Base-by-base conservation (phyloP, 2,113 vertebrate species). In the Cynocephalus volans region DNA sequence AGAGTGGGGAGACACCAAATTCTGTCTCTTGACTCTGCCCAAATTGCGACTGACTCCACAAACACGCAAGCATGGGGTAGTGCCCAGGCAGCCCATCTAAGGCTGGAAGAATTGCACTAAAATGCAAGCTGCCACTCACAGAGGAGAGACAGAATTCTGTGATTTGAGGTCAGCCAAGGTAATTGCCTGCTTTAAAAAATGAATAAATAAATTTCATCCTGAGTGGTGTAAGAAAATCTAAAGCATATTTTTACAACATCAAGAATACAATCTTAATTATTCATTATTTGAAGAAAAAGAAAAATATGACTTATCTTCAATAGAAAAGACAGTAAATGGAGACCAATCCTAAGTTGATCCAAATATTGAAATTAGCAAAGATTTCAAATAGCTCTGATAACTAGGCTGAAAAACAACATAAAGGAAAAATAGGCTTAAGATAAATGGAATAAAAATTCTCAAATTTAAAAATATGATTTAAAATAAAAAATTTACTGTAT, bases 381-480 rank as follows among this genome's bases (percentile, higher is more conserved):
- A 82, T 10, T 90, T 52, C 50, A 76, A 77, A 50, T 1, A 70
- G 3, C 10, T 83, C 8, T 36, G 65, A 70, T n/a, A 94, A 52
- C n/a, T 50, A 76, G 26, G 13, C 52, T 54, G n/a, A 70, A 84
- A 58, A 48, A 9, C 31, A 80, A n/a, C n/a, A n/a, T n/a, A n/a
- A 15, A 52, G 67, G 75, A 45, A 41, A 79, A 83, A 36, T 13
- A 26, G 33, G 36, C 24, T 70, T 87, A 31, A 13, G 50, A 93
- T 84, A 81, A 93, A 45, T 52, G 8, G 79, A 90, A 94, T 31
- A 14, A 88, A 58, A 80, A 31, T 23, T 94, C 23, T 89, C 67
- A 65, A 64, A 90, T 62, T 77, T 96, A 58, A 87, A 82, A 94
- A 58, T 77, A n/a, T 33, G 12, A 41, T 17, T 12, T 77, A 19